Evolutionary conservation across 2,888 invertebrate species (phyloP).

Genomic region (Eubasilissa splendida): DNA sequence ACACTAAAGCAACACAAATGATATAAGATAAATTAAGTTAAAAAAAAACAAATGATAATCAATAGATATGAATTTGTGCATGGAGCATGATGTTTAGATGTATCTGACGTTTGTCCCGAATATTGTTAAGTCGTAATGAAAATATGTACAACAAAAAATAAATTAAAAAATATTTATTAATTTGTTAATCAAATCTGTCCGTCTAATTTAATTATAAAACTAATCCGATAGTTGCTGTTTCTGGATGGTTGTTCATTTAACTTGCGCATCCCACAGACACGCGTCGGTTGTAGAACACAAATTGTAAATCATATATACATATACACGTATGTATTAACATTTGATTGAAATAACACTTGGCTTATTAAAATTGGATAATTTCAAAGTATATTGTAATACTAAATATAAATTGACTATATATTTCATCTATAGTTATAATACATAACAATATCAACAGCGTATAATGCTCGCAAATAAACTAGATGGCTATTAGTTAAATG

Average conservation of each 20-base stretch:
- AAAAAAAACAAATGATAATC: no score
- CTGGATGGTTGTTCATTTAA: background rate
- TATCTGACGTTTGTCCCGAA: no score
- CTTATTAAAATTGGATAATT: conserved; percentile 20
- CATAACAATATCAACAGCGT: conserved; percentile 32
- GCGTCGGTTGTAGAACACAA: background rate
- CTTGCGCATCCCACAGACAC: background rate
- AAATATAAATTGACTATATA: conserved; percentile 30
- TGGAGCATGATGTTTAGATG: no score
- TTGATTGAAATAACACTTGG: conserved; percentile 22
- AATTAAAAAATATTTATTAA: no score
- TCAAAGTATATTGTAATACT: conserved; percentile 30
- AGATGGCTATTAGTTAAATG: conserved; percentile 10
- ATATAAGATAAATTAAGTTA: no score
- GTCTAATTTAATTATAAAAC: no score
- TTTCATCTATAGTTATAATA: conserved; percentile 34
- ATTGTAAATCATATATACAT: background rate
- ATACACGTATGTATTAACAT: background rate
- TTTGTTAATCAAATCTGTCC: no score
- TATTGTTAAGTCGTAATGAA: no score
- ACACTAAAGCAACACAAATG: no score
- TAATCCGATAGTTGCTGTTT: no score
- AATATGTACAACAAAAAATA: no score
- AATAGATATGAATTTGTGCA: no score
- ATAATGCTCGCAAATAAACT: conserved; percentile 15